Percentiles rank a stretch among this genome's conserved stretches.
phyloP scores from a whole-genome alignment of 2,113 vertebrate species.

The Dicaeum eximium region DNA sequence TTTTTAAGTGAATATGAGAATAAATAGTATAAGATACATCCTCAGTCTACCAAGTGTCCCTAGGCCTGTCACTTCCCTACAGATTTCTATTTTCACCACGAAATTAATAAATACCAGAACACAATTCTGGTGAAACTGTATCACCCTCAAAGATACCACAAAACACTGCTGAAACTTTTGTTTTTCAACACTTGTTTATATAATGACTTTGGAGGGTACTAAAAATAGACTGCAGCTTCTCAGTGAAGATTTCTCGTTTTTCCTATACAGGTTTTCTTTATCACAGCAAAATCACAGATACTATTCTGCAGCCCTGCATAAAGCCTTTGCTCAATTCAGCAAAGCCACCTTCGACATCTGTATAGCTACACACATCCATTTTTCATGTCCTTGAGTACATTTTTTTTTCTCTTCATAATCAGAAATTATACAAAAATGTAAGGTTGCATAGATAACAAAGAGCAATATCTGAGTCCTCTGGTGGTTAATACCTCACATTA shows the following conservation, averaged over 20 bases:
- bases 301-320: background rate
- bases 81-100: background rate
- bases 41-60: background rate
- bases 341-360: background rate
- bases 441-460: background rate
- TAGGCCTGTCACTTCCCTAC: background rate
- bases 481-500: background rate
- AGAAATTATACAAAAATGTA: background rate
- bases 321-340: background rate
- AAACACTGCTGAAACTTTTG: background rate
- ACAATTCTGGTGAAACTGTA: background rate
- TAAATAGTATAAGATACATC: background rate
- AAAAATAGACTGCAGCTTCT: background rate
- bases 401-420: background rate
- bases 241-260: background rate
- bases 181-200: background rate
- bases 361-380: background rate
- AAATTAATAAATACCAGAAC: background rate
- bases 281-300: background rate
- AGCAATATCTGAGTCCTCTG: background rate
- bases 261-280: background rate
- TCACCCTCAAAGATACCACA: background rate
- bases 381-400: background rate
- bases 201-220: background rate
- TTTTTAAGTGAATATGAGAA: background rate